Evolutionary conservation across 2,113 vertebrate species (phyloP).

Genomic region (Craseonycteris thonglongyai): DNA sequence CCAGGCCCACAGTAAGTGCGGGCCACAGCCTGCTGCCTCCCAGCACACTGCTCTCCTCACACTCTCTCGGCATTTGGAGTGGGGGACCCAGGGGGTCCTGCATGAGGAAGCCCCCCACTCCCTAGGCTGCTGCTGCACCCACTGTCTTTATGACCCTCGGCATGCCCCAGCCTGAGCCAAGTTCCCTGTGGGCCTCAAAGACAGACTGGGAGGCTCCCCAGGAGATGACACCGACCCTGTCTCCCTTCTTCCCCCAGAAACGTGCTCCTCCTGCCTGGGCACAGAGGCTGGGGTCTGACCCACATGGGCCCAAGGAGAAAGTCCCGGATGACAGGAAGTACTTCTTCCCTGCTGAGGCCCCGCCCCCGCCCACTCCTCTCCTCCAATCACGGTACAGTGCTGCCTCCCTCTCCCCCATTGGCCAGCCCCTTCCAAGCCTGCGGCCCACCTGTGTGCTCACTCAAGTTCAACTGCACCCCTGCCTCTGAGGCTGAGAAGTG

Average conservation of each 20-base stretch:
- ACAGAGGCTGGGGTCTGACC: background rate
- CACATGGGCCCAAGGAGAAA: background rate
- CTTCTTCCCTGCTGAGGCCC: background rate
- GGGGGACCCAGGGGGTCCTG: background rate
- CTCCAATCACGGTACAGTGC: background rate
- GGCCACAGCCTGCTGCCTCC: background rate
- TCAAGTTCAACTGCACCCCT: slow-evolving; percentile 65
- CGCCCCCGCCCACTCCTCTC: rapidly evolving
- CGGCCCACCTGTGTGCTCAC: slow-evolving; percentile 25
- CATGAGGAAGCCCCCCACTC: background rate
- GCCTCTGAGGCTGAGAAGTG: slow-evolving; percentile 86
- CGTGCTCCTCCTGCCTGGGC: background rate
- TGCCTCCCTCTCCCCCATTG: rapidly evolving
- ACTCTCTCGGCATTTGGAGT: too few relatives aligned
- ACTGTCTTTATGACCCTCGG: background rate
- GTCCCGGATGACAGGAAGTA: background rate
- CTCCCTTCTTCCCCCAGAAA: background rate
- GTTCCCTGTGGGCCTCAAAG: background rate
- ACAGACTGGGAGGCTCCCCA: too few relatives aligned
- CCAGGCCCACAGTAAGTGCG: background rate
- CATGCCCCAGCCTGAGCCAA: background rate
- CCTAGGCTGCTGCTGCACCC: rapidly evolving
- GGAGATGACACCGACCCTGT: background rate
- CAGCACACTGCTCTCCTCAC: background rate
- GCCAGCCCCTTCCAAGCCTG: background rate